These are phyloP conservation scores for Acropternis orthonyx DNA, from an alignment of 2,797 vertebrate genomes.

Conservation along the genomic window DNA sequence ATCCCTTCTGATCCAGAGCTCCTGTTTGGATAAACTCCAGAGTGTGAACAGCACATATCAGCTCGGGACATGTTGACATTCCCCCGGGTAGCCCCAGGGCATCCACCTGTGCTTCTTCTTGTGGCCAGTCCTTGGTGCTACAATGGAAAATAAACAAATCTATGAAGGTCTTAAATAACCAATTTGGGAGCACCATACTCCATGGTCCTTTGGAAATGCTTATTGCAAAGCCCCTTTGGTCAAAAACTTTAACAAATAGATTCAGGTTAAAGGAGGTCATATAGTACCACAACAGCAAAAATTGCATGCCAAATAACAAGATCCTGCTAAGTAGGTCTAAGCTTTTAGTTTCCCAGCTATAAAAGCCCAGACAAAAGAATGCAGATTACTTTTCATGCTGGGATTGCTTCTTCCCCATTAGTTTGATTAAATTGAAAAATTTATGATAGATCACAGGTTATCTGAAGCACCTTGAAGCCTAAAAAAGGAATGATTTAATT, in stretches of 20 bases:
- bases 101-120: not conserved
- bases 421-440: not conserved
- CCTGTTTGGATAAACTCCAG: not conserved
- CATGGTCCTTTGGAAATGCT: not conserved
- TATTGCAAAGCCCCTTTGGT: not conserved
- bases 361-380: not conserved
- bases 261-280: not conserved
- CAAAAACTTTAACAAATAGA: not conserved
- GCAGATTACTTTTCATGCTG: not conserved
- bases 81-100: not conserved
- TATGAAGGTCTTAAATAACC: not conserved
- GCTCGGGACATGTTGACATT: not conserved
- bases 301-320: not conserved
- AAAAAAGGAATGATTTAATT: not conserved
- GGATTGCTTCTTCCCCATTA: not conserved
- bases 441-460: not conserved
- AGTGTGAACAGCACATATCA: not conserved
- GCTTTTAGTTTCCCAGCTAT: not conserved
- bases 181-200: not conserved
- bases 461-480: not conserved
- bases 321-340: not conserved
- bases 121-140: not conserved
- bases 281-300: not conserved
- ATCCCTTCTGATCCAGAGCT: not conserved
- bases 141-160: not conserved